These are phyloP conservation scores for Clivina fossor DNA, from an alignment of 2,888 invertebrate genomes.

Conservation along the genomic window DNA sequence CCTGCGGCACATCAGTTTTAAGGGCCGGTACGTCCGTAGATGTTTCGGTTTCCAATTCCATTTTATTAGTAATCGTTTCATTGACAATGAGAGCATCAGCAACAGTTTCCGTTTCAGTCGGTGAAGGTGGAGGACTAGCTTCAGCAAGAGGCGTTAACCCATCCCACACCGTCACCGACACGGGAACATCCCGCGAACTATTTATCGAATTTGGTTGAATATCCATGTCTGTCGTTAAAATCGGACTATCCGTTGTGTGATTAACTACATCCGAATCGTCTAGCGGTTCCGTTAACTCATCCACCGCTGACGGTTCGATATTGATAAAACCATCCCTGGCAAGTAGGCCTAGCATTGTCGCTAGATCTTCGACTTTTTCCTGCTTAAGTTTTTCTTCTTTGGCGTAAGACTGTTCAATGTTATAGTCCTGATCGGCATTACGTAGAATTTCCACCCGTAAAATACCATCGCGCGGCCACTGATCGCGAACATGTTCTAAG, in stretches of 20 bases:
- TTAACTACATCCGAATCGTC: constrained; percentile 35
- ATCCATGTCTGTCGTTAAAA: constrained; percentile 25
- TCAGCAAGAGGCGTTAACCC: constrained; percentile 44
- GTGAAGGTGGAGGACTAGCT: no score
- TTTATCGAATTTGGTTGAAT: constrained; percentile 38
- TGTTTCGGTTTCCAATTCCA: constrained; percentile 19
- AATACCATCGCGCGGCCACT: constrained; percentile 96
- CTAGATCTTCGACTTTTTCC: constrained; percentile 63
- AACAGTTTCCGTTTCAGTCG: constrained; percentile 17
- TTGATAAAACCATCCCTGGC: constrained; percentile 69
- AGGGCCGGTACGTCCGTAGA: constrained; percentile 40
- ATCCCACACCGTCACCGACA: constrained; percentile 48
- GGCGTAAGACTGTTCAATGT: constrained; percentile 79
- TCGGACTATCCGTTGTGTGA: constrained; percentile 39
- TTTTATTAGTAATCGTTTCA: constrained; percentile 28
- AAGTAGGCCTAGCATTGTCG: constrained; percentile 64
- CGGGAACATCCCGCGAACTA: constrained; percentile 37
- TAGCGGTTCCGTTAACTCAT: constrained; percentile 54
- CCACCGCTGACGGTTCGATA: constrained; percentile 67
- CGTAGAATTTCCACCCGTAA: constrained; percentile 85
- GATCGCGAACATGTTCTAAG: constrained; percentile 80
- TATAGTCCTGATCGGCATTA: constrained; percentile 72
- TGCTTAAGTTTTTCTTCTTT: constrained; percentile 75
- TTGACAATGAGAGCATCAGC: constrained; percentile 35
- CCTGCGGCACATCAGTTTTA: constrained; percentile 56